Evolutionary conservation across 2,113 vertebrate species (phyloP).

Genomic region (Odontophorus gujanensis): DNA sequence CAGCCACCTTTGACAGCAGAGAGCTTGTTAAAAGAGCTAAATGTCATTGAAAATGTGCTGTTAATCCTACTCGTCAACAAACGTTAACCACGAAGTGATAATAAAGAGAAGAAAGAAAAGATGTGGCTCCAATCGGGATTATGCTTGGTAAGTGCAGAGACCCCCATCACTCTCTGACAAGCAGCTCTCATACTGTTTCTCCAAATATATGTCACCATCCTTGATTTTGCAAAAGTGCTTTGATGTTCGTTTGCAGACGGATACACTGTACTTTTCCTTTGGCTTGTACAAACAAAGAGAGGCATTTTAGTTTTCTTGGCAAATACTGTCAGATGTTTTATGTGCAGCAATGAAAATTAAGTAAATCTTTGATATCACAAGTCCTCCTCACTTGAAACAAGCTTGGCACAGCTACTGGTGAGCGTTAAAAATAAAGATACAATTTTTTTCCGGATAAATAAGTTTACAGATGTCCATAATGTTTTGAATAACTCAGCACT

Average conservation of each 20-base stretch:
- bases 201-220: constrained; percentile 85
- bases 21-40: constrained; percentile 72
- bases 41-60: constrained; percentile 69
- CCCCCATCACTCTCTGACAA: constrained; percentile 66
- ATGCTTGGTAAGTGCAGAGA: constrained; percentile 41
- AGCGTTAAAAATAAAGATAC: neutral
- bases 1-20: constrained; percentile 71
- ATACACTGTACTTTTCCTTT: constrained; percentile 78
- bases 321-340: constrained; percentile 78
- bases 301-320: constrained; percentile 75
- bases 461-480: constrained; percentile 18
- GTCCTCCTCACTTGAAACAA: neutral
- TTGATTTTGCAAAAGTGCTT: constrained; percentile 75
- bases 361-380: constrained; percentile 61
- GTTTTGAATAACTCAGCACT: constrained; percentile 33
- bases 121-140: constrained; percentile 63
- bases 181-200: constrained; percentile 85
- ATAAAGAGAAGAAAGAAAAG: constrained; percentile 71
- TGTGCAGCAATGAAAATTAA: constrained; percentile 72
- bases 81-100: constrained; percentile 62
- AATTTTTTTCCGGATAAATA: constrained; percentile 1
- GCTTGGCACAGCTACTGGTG: constrained; percentile 41
- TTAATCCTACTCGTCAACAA: constrained; percentile 74
- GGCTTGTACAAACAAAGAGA: constrained; percentile 83
- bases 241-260: constrained; percentile 85